These are phyloP conservation scores for Daubentonia madagascariensis DNA, from an alignment of 2,113 vertebrate genomes.

Conservation along the genomic window DNA sequence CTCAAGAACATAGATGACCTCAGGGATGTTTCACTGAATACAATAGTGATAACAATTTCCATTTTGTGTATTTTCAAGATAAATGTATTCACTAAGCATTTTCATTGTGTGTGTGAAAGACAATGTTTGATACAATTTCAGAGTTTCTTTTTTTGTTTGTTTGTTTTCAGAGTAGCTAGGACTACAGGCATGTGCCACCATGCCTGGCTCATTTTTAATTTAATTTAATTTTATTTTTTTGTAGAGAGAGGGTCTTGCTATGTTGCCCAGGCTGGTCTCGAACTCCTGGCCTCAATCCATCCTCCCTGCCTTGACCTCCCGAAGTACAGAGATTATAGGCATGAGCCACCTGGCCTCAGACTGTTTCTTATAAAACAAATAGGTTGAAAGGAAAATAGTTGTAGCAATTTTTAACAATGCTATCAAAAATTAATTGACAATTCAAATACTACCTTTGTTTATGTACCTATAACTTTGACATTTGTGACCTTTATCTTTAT, in stretches of 20 bases:
- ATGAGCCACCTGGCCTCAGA: too few species aligned
- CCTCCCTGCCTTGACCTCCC: too few species aligned
- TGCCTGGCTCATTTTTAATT: too few species aligned
- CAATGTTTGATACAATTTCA: not conserved
- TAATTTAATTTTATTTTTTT: too few species aligned
- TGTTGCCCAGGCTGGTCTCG: too few species aligned
- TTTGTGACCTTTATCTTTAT: not conserved
- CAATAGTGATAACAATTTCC: not conserved
- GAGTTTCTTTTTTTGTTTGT: not conserved
- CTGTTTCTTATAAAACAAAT: not conserved
- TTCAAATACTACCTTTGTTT: not conserved
- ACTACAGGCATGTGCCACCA: too few species aligned
- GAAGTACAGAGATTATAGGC: too few species aligned
- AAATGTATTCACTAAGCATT: not conserved
- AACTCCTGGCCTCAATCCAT: too few species aligned
- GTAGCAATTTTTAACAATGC: not conserved
- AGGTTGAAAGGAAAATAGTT: not conserved
- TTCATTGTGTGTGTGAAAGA: not conserved
- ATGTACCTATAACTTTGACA: not conserved
- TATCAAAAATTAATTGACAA: not conserved
- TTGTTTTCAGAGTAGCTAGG: too few species aligned
- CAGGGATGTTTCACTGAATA: not conserved
- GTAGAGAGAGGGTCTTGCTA: too few species aligned
- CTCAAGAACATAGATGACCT: not conserved
- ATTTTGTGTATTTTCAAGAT: not conserved